These are phyloP conservation scores for Eustalomyia histrio DNA, from an alignment of 2,888 invertebrate species.

Conservation along the genomic window DNA sequence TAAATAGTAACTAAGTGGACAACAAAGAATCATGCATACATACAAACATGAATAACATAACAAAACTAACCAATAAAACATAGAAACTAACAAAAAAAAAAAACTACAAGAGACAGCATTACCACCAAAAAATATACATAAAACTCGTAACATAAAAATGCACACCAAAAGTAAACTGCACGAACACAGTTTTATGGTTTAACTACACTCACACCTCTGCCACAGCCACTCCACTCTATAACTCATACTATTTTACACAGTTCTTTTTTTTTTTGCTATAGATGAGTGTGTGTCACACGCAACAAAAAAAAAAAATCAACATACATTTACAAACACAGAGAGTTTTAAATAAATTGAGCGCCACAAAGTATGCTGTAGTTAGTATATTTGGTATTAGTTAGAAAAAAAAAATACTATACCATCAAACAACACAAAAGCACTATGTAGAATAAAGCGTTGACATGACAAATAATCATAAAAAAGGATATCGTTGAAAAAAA, in stretches of 20 bases:
- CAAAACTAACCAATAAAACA: conserved; percentile 14
- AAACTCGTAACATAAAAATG: background rate
- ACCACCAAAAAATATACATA: background rate
- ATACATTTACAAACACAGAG: conserved; percentile 13
- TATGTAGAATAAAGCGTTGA: conserved; percentile 62
- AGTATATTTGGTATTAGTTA: conserved; percentile 44
- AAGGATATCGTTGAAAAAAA: conserved; percentile 37
- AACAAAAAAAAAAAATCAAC: background rate
- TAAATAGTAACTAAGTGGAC: background rate
- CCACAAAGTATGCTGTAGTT: conserved; percentile 63
- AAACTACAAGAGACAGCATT: background rate
- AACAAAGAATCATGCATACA: background rate
- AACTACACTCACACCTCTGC: background rate
- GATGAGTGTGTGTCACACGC: background rate
- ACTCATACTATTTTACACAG: background rate
- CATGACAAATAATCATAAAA: conserved; percentile 65
- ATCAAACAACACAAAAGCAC: conserved; percentile 26
- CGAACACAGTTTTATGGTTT: background rate
- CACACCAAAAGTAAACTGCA: no score
- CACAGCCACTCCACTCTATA: background rate
- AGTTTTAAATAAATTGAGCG: conserved; percentile 61
- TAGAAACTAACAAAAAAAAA: conserved; percentile 27
- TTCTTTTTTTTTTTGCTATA: background rate
- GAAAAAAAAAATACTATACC: conserved; percentile 30
- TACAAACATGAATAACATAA: background rate